Evolutionary conservation across 2,797 vertebrate species (phyloP).

Genomic region (Cetoscarus ocellatus): DNA sequence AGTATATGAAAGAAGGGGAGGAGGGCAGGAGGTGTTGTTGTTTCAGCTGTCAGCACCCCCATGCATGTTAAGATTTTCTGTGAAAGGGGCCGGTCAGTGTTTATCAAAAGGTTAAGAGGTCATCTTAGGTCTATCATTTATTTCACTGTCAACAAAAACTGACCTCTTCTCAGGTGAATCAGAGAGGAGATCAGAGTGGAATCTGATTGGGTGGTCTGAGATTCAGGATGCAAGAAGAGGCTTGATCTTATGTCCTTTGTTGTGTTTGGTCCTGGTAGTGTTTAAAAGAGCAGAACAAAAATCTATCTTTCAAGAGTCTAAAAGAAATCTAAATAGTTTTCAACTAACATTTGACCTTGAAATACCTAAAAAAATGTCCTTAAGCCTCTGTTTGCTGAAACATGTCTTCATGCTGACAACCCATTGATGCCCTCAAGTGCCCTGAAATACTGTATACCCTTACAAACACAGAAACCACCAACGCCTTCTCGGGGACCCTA

Average conservation of each 20-base stretch:
- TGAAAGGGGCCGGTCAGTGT: conserved; percentile 22
- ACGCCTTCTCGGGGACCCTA: background rate
- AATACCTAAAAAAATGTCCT: background rate
- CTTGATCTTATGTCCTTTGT: conserved; percentile 28
- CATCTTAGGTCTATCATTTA: conserved; percentile 43
- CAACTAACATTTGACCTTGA: background rate
- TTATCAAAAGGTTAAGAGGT: conserved; percentile 44
- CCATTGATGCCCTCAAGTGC: too few relatives aligned
- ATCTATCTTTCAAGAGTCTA: too few relatives aligned
- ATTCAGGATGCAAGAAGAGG: conserved; percentile 23
- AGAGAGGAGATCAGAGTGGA: background rate
- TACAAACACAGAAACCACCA: background rate
- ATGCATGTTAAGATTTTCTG: conserved; percentile 23
- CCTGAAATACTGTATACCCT: too few relatives aligned
- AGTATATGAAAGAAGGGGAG: background rate
- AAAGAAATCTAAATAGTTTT: background rate
- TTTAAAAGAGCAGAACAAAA: background rate
- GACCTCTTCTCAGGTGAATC: conserved; percentile 14
- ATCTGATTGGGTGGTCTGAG: conserved; percentile 37
- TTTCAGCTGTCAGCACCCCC: conserved; percentile 25
- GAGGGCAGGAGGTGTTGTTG: conserved; percentile 26
- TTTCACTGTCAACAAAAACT: conserved; percentile 28
- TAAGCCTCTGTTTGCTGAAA: background rate
- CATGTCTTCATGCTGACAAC: too few relatives aligned
- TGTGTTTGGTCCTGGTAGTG: conserved; percentile 24